phyloP scores from a whole-genome alignment of 2,888 invertebrate species.

The Epirrhoe alternata region DNA sequence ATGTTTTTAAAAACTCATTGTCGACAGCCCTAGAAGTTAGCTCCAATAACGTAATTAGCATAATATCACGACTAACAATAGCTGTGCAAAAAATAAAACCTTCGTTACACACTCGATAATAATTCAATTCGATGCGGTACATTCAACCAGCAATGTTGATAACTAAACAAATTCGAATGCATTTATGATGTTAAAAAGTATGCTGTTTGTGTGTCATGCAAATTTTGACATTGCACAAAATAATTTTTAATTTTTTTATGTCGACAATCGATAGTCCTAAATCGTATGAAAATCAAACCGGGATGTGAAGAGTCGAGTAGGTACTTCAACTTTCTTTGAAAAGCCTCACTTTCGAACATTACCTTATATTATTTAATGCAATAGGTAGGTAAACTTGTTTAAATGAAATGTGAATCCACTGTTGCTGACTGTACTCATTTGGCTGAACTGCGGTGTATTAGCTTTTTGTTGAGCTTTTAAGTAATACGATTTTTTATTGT shows the following conservation, averaged over 20 bases:
- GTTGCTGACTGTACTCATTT: constrained; percentile 18
- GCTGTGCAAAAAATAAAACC: constrained; percentile 54
- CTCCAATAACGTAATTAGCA: constrained; percentile 48
- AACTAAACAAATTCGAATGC: too few relatives aligned
- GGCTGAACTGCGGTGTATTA: constrained; percentile 27
- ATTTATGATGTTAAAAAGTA: too few relatives aligned
- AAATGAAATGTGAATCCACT: not conserved
- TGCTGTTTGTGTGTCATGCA: too few relatives aligned
- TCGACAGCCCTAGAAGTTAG: constrained; percentile 46
- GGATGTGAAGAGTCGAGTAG: too few relatives aligned
- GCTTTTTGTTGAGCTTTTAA: constrained; percentile 30
- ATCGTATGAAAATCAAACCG: too few relatives aligned
- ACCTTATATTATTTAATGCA: too few relatives aligned
- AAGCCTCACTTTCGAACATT: too few relatives aligned
- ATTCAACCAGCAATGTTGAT: not conserved
- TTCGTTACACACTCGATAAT: constrained; percentile 47
- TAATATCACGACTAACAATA: constrained; percentile 56
- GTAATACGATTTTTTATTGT: constrained; percentile 32
- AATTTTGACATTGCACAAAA: too few relatives aligned
- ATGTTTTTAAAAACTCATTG: not conserved
- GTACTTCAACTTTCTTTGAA: too few relatives aligned
- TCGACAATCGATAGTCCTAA: too few relatives aligned
- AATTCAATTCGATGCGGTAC: constrained; percentile 47
- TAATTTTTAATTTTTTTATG: too few relatives aligned
- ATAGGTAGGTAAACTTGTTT: not conserved